Evolutionary conservation across 2,113 vertebrate species (phyloP).

Genomic region (Rhineura floridana): DNA sequence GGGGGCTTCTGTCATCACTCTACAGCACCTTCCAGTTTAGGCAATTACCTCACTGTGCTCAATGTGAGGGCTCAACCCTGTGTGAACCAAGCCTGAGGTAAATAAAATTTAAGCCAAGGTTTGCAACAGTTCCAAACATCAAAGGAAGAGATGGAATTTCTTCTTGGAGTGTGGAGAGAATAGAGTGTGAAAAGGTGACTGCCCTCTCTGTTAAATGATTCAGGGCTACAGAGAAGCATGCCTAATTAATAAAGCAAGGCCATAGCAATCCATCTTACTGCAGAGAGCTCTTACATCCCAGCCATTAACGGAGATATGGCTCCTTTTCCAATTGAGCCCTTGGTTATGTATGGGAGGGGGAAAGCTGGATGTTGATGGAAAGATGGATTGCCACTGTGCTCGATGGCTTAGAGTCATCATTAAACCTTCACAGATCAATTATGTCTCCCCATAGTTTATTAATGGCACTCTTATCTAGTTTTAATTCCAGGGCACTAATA

Average conservation of each 20-base stretch:
- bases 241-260: slow-evolving; percentile 67
- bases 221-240: slow-evolving; percentile 54
- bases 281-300: slow-evolving; percentile 41
- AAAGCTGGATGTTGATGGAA: slow-evolving; percentile 18
- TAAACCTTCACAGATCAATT: slow-evolving; percentile 56
- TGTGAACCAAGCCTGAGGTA: background rate
- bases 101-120: slow-evolving; percentile 16
- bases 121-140: background rate
- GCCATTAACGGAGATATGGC: slow-evolving; percentile 51
- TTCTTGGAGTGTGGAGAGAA: slow-evolving; percentile 42
- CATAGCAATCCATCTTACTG: slow-evolving; percentile 57
- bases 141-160: slow-evolving; percentile 26
- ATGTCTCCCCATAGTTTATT: slow-evolving; percentile 55
- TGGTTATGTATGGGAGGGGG: background rate
- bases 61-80: no score
- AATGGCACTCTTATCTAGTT: slow-evolving; percentile 60
- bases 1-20: no score
- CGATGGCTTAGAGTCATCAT: slow-evolving; percentile 42
- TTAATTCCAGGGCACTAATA: slow-evolving; percentile 59
- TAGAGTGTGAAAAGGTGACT: slow-evolving; percentile 52
- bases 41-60: no score
- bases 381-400: background rate
- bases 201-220: slow-evolving; percentile 59
- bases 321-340: slow-evolving; percentile 28
- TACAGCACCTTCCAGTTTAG: no score